Base-by-base conservation (phyloP, 2,113 vertebrate genomes). In the Labrus mixtus region DNA sequence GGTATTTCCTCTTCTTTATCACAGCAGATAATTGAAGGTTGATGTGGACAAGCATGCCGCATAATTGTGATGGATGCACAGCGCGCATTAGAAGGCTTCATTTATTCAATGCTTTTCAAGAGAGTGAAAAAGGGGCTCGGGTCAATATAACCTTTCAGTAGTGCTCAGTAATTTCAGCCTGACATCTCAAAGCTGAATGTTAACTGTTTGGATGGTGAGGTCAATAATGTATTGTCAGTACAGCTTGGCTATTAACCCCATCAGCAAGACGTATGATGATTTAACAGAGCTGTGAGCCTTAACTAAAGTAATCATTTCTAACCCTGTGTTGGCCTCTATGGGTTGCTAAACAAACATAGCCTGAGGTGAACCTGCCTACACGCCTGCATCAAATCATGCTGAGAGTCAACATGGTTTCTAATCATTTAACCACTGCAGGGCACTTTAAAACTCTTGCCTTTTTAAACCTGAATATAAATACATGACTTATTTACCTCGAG, bases 31-130 rank as follows among this genome's bases (percentile, higher is more conserved):
- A 93, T 79, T 83, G 57, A 84, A 80, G 76, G 29, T 22, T 46
- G 45, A 46, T 46, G 45, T 46, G 45, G 45, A 13, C 45, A 46
- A 46, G 45, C 45, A 46, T 46, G 45, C 12, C 15, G 6, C 45
- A 76, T 86, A 89, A 91, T 68, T 64, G 74, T 84, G 82, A 90
- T 57, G 36, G 79, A 90, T 76, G 46, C 73, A 82, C 61, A 61
- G 58, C 8, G 5, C 17, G 37, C 5, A n/a, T 65, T 9, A 9
- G 60, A 80, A 62, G 23, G 66, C 69, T 64, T 57, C 36, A 45
- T 81, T 63, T 76, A 37, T 68, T 82, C 69, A 64, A 46, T 73
- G 46, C 75, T 50, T 20, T 39, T 0, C 20, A 36, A 61, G 64
- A 33, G 37, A n/a, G 81, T 41, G 39, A 76, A 82, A 87, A 86